These are phyloP conservation scores for Pan paniscus DNA, from an alignment of 2,113 vertebrate genomes.

Conservation along the genomic window DNA sequence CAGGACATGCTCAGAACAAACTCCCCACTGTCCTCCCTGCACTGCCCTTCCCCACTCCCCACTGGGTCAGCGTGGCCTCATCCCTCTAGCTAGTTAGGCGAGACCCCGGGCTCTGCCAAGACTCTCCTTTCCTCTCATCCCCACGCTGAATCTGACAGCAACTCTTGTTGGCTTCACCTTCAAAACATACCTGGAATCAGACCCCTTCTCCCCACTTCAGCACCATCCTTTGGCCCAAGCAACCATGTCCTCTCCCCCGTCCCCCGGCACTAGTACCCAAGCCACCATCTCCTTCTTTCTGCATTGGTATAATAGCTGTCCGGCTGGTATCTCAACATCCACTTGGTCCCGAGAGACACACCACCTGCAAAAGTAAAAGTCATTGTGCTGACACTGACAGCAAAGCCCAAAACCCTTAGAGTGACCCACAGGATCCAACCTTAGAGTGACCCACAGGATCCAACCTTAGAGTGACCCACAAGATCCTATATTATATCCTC, in stretches of 20 bases:
- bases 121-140: too few species aligned
- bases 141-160: neutral
- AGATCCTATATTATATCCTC: neutral
- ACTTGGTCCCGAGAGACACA: neutral
- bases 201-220: neutral
- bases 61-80: accelerated
- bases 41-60: accelerated
- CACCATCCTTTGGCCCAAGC: neutral
- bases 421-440: neutral
- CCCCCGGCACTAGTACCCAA: neutral
- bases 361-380: neutral
- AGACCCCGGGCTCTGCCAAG: neutral
- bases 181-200: neutral
- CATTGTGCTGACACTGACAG: neutral
- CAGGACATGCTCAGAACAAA: neutral
- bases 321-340: neutral
- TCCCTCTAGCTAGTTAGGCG: neutral
- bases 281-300: neutral
- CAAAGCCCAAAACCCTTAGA: neutral
- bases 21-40: neutral
- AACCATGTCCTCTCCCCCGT: neutral
- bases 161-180: neutral
- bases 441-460: neutral
- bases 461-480: neutral
- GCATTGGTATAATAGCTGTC: neutral